These are phyloP conservation scores for Platorchestia sp. DNA, from an alignment of 1,140 invertebrate genomes.

Conservation along the genomic window DNA sequence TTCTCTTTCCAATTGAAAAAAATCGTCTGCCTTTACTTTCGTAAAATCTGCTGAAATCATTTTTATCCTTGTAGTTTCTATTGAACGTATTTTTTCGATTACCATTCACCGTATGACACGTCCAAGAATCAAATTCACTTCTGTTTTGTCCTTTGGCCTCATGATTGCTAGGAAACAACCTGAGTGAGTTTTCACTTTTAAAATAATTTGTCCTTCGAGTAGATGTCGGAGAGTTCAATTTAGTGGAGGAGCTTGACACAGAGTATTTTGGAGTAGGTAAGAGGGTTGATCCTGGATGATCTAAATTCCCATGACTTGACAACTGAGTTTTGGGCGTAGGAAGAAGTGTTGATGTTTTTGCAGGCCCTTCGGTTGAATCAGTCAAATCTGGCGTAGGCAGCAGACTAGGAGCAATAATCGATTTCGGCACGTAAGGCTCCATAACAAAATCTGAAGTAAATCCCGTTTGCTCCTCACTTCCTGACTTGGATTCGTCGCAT, in stretches of 20 bases:
- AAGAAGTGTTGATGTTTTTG: slow-evolving; percentile 24
- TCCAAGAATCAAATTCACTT: slow-evolving; percentile 15
- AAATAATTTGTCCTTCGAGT: background rate
- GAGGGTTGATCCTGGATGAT: slow-evolving; percentile 24
- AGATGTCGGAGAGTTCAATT: background rate
- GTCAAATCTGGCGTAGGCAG: background rate
- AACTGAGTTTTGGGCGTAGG: slow-evolving; percentile 6
- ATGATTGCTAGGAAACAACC: background rate
- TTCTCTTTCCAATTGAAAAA: slow-evolving; percentile 2
- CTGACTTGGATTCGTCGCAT: background rate
- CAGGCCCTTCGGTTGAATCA: background rate
- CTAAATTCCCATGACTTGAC: background rate
- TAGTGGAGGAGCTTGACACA: background rate
- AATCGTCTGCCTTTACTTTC: background rate
- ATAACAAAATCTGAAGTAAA: background rate
- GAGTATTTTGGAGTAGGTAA: slow-evolving; percentile 5
- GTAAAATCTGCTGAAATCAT: background rate
- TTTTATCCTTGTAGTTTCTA: background rate
- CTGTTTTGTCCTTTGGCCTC: background rate
- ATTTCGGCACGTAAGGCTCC: slow-evolving; percentile 40
- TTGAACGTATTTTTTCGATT: background rate
- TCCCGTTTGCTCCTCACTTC: background rate
- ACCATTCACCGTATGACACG: background rate
- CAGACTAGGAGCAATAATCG: background rate
- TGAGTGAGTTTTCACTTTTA: background rate